Evolutionary conservation across 2,113 vertebrate species (phyloP).

Genomic region (Psammodynastes pulverulentus): DNA sequence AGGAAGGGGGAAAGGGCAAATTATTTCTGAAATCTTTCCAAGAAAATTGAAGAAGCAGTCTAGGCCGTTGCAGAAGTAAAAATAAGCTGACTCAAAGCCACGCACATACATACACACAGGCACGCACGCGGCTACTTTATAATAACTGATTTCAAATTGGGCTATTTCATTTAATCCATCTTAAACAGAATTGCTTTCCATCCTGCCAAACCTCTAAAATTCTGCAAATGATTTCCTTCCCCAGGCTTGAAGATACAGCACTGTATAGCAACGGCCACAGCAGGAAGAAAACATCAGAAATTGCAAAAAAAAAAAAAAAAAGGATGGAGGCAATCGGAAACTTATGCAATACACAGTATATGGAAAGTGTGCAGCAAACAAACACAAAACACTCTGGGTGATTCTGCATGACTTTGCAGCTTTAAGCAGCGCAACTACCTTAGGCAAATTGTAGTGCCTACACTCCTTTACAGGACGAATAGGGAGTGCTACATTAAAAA

Average conservation of each 20-base stretch:
- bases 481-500: not conserved
- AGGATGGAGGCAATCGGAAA: not conserved
- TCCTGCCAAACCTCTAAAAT: not conserved
- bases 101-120: not conserved
- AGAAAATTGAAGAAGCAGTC: not conserved
- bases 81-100: not conserved
- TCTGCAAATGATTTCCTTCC: not conserved
- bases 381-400: no score
- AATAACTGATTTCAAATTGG: not conserved
- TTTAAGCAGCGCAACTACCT: not conserved
- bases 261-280: not conserved
- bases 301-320: not conserved
- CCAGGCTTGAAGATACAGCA: not conserved
- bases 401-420: not conserved
- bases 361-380: not conserved
- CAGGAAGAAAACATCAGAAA: constrained; percentile 2
- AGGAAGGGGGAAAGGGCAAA: not conserved
- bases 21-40: not conserved
- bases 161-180: not conserved
- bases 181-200: not conserved
- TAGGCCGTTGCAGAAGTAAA: not conserved
- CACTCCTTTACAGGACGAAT: not conserved
- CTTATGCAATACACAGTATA: not conserved
- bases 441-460: not conserved
- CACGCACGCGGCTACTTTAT: not conserved